phyloP scores from a whole-genome alignment of 2,113 vertebrate genomes.

The Microtus ochrogaster region DNA sequence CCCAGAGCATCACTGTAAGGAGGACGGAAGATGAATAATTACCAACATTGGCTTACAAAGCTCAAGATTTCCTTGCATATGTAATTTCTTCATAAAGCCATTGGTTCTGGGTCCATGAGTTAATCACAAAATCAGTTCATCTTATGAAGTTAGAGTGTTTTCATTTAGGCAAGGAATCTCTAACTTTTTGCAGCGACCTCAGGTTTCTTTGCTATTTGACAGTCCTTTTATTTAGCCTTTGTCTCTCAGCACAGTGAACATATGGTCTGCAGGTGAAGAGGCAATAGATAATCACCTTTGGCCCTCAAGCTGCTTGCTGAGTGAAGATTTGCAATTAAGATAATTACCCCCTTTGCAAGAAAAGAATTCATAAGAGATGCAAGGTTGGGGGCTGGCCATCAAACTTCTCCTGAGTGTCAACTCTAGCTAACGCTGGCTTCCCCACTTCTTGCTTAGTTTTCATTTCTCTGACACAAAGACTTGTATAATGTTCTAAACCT shows the following conservation, averaged over 20 bases:
- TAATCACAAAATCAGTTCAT: conserved; percentile 50
- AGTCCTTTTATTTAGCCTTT: conserved; percentile 55
- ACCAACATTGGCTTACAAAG: conserved; percentile 39
- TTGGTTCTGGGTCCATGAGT: neutral
- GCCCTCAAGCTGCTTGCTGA: conserved; percentile 16
- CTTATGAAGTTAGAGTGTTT: conserved; percentile 51
- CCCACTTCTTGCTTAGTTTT: conserved; percentile 9
- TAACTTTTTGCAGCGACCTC: conserved; percentile 31
- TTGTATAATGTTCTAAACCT: conserved; percentile 32
- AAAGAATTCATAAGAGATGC: conserved; percentile 50
- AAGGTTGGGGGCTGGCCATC: neutral
- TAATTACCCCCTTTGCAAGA: conserved; percentile 44
- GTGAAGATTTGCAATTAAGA: conserved; percentile 57
- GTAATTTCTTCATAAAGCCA: conserved; percentile 42
- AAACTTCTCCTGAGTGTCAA: conserved; percentile 26
- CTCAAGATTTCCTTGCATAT: conserved; percentile 47
- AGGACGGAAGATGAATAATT: neutral
- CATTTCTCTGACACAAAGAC: conserved; percentile 24
- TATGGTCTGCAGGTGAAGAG: conserved; percentile 60
- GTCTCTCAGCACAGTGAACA: conserved; percentile 21
- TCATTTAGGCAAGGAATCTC: conserved; percentile 4
- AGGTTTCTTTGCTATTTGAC: conserved; percentile 22
- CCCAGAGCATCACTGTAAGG: neutral
- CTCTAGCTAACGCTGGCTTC: conserved; percentile 46
- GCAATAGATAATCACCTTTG: conserved; percentile 42